A percentile compares a stretch with the other conserved stretches of the same genome.
phyloP scores from a whole-genome alignment of 2,113 vertebrate species.

The Gopherus flavomarginatus region DNA sequence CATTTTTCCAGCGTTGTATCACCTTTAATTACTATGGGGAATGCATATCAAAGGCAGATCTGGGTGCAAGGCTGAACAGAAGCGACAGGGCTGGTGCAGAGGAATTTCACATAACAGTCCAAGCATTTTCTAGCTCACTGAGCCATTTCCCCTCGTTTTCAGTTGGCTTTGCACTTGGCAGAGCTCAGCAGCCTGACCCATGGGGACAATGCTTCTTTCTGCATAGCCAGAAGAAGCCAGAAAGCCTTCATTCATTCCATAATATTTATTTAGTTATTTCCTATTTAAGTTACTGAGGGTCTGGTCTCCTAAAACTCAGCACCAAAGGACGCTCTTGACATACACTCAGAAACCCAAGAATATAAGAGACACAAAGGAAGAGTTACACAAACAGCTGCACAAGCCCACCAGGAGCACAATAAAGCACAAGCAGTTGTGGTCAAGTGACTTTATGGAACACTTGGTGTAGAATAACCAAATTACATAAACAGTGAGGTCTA shows the following conservation, averaged over 20 bases:
- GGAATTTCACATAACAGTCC: constrained; percentile 71
- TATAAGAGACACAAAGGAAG: background rate
- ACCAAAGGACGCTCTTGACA: background rate
- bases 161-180: constrained; percentile 59
- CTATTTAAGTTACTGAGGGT: background rate
- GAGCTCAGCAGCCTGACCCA: constrained; percentile 41
- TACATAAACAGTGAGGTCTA: background rate
- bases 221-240: constrained; percentile 38
- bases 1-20: constrained; percentile 6
- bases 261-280: background rate
- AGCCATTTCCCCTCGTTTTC: constrained; percentile 31
- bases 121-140: constrained; percentile 73
- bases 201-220: background rate
- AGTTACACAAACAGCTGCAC: background rate
- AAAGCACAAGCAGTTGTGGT: accelerated
- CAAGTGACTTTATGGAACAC: background rate
- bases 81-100: constrained; percentile 68
- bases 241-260: constrained; percentile 34
- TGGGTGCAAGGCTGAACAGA: constrained; percentile 53
- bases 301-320: background rate
- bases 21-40: constrained; percentile 25
- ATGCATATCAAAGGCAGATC: constrained; percentile 58
- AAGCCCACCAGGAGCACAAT: background rate
- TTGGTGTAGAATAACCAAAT: background rate
- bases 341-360: background rate